Evolutionary conservation across 2,113 vertebrate genomes (phyloP).

Genomic region (Lepus americanus): DNA sequence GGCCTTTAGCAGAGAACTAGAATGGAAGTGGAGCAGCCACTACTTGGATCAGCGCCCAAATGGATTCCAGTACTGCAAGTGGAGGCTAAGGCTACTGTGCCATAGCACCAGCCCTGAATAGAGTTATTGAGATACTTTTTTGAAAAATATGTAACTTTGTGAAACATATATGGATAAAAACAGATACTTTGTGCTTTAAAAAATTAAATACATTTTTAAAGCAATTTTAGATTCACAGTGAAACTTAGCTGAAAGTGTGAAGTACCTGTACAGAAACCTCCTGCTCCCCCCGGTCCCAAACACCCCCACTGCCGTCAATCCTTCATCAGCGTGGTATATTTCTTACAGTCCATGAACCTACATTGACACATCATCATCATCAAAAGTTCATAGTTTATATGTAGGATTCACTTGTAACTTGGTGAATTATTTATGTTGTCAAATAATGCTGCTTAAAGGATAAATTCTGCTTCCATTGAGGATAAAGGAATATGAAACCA

Average conservation of each 20-base stretch:
- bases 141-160: constrained; percentile 4
- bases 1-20: too few relatives aligned
- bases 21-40: too few relatives aligned
- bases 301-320: background rate
- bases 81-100: too few relatives aligned
- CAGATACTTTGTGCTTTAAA: background rate
- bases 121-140: background rate
- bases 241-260: background rate
- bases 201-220: constrained; percentile 6
- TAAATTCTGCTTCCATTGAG: background rate
- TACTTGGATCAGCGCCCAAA: too few relatives aligned
- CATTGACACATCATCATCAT: too few relatives aligned
- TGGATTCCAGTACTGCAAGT: too few relatives aligned
- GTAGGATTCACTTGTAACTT: background rate
- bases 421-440: background rate
- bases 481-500: background rate
- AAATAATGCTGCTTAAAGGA: constrained; percentile 6
- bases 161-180: background rate
- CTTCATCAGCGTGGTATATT: background rate
- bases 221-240: constrained; percentile 20
- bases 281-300: too few relatives aligned
- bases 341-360: background rate
- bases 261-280: background rate
- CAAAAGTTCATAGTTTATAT: background rate
- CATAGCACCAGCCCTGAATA: background rate